phyloP scores from a whole-genome alignment of 2,797 vertebrate species.

The Sebastes baramenuke region DNA sequence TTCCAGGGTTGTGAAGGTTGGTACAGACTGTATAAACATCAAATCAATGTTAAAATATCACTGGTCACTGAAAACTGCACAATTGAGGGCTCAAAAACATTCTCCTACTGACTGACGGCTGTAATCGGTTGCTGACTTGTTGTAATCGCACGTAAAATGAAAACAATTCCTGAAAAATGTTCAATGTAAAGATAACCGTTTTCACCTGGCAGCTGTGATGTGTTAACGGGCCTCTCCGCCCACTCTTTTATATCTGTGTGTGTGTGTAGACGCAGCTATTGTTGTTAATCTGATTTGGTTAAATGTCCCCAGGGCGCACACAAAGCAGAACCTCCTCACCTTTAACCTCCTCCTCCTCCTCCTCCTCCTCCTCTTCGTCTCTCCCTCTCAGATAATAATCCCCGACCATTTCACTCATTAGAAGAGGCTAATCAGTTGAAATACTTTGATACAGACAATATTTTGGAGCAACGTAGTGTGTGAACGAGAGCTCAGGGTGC shows the following conservation, averaged over 20 bases:
- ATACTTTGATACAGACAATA: constrained; percentile 27
- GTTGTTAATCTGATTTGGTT: constrained; percentile 94
- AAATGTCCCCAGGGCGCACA: constrained; percentile 85
- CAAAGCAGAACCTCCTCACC: constrained; percentile 84
- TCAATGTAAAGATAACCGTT: neutral
- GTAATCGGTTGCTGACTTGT: neutral
- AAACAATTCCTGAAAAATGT: neutral
- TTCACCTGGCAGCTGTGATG: neutral
- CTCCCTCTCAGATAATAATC: constrained; percentile 48
- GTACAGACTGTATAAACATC: neutral
- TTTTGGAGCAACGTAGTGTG: neutral
- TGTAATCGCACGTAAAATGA: neutral
- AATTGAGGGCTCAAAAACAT: neutral
- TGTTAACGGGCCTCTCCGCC: constrained; percentile 26
- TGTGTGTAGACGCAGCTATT: constrained; percentile 85
- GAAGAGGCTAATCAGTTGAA: constrained; percentile 62
- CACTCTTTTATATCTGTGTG: constrained; percentile 31
- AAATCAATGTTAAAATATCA: neutral
- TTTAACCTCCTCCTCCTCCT: constrained; percentile 57
- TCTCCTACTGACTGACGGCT: neutral
- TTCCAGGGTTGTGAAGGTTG: neutral
- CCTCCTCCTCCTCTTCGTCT: neutral
- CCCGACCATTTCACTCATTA: constrained; percentile 33
- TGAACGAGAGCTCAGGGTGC: neutral
- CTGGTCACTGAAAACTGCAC: neutral